phyloP scores from a whole-genome alignment of 2,888 invertebrate species.

The Ceratothoa steindachneri region DNA sequence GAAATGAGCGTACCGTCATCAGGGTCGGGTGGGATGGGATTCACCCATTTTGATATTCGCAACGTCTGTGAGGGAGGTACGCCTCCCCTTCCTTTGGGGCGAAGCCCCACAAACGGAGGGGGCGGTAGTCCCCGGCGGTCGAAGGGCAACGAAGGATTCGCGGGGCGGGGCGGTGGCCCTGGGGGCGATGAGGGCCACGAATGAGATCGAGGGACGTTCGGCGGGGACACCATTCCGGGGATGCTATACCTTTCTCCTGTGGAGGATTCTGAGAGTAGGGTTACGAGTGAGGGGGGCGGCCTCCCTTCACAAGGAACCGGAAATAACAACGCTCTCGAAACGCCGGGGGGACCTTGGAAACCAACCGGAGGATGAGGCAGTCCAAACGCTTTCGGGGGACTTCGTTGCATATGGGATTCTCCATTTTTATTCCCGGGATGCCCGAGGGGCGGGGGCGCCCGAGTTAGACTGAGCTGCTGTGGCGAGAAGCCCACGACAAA shows the following conservation, averaged over 20 bases:
- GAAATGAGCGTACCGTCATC: slow-evolving; percentile 46
- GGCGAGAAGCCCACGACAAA: neutral
- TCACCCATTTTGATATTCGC: slow-evolving; percentile 47
- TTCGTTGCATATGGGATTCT: too few relatives aligned
- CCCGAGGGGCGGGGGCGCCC: too few relatives aligned
- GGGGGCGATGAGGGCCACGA: neutral
- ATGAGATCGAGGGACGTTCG: neutral
- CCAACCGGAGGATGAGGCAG: neutral
- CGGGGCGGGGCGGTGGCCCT: neutral
- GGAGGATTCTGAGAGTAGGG: too few relatives aligned
- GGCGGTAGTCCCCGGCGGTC: neutral
- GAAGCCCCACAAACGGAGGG: neutral
- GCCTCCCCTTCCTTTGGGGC: neutral
- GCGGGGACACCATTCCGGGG: neutral
- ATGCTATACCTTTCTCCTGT: neutral
- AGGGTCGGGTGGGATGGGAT: slow-evolving; percentile 44
- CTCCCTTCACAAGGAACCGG: neutral
- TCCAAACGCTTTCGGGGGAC: too few relatives aligned
- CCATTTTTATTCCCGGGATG: neutral
- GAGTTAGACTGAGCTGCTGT: neutral
- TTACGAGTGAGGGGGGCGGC: neutral
- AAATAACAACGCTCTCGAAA: neutral
- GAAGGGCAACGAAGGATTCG: neutral
- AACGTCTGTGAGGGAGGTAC: slow-evolving; percentile 21
- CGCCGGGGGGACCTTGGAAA: neutral